These are phyloP conservation scores for Castor canadensis DNA, from an alignment of 2,113 vertebrate genomes.

Conservation along the genomic window DNA sequence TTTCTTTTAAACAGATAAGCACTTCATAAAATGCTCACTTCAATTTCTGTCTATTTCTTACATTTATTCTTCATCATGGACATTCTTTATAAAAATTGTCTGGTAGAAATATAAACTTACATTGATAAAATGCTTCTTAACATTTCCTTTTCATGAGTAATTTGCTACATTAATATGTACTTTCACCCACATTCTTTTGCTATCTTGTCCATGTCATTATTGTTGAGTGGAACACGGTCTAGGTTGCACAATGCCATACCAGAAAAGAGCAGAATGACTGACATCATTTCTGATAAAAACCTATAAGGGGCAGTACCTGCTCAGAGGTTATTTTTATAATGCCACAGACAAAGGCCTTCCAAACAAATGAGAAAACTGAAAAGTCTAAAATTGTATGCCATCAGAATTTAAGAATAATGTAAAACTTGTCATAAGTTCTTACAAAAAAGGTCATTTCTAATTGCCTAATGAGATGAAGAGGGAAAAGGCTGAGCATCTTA, in stretches of 20 bases:
- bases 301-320: background rate
- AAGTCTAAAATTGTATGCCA: background rate
- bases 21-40: background rate
- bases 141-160: background rate
- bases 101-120: background rate
- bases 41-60: background rate
- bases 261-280: background rate
- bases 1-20: background rate
- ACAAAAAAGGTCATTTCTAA: background rate
- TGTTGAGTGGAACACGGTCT: background rate
- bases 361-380: background rate
- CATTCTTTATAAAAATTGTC: background rate
- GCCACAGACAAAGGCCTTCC: background rate
- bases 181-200: background rate
- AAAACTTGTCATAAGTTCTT: background rate
- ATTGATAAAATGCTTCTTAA: background rate
- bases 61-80: background rate
- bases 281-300: background rate
- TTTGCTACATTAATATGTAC: background rate
- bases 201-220: background rate
- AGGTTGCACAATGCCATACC: background rate
- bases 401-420: background rate
- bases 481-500: background rate
- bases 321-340: background rate
- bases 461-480: background rate